Evolutionary conservation across 2,888 invertebrate species (phyloP), one percentile per base, ranked within the genome.

Genomic region (Aricia artaxerxes): DNA sequence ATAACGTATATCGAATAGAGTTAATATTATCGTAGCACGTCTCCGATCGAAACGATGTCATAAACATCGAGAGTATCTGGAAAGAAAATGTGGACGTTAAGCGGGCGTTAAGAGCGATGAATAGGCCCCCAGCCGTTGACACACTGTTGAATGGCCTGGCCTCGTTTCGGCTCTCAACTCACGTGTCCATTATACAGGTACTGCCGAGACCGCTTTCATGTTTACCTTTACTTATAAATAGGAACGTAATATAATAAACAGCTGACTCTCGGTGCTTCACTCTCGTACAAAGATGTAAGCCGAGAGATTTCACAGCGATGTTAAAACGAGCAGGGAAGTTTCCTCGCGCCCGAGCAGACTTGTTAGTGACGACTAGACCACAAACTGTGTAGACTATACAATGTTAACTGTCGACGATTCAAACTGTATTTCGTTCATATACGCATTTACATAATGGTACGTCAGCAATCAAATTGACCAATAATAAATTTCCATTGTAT

Each of bases 91-190:
- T 85, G 85, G 84, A 84, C 85, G 84, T 85, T 84, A 85, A 87
- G 86, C 84, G 85, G 85, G 84, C 85, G 85, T 85, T 87, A 85
- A 88, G 84, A 86, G 76, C 88, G 86, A 88, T 91, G 88, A 91
- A 91, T 90, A 91, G 91, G 86, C 85, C 86, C 84, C 88, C 86
- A 83, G 86, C 88, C 91, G 91, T 90, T 90, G 91, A 92, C 89
- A 92, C 89, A 87, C 87, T 87, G 88, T 87, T 91, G 90, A 92
- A 92, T 89, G 88, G 84, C 85, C 82, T 88, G 91, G 88, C 91
- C 92, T 91, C 91, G 88, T 90, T 92, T 87, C 87, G 87, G 90
- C 91, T 88, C 88, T 89, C 87, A 84, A 87, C 86, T 86, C 85
- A 84, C 84, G 84, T 86, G 86, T 86, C 86, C 86, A 86, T 87